Percentiles rank a stretch among this genome's conserved stretches.
Conservation (phyloP, 2,888 invertebrate species). For the Scaeva pyrastri region DNA sequence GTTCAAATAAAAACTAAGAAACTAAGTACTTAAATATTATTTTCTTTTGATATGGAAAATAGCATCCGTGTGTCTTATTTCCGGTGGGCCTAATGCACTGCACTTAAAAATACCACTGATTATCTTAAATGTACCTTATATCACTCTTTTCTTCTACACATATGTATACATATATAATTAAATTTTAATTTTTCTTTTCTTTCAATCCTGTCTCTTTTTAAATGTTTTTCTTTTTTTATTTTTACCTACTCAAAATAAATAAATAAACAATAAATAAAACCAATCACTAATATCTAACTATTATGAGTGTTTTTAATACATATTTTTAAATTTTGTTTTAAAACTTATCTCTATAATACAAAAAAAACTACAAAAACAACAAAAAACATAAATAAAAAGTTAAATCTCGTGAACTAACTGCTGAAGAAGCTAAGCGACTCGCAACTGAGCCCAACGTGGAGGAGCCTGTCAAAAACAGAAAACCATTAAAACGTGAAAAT, state of each 20-base stretch:
- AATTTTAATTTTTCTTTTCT: constrained; percentile 7
- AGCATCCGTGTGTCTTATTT: background rate
- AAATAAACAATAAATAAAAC: background rate
- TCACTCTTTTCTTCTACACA: constrained; percentile 29
- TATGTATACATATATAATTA: constrained; percentile 13
- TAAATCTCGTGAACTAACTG: constrained; percentile 87
- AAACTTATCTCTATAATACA: constrained; percentile 4
- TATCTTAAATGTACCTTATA: background rate
- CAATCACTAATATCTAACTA: constrained; percentile 53
- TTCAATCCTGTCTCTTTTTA: constrained; percentile 30
- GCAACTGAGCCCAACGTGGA: constrained; percentile 86
- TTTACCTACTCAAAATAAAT: constrained; percentile 29
- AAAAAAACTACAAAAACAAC: constrained; percentile 11
- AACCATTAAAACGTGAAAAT: constrained; percentile 86
- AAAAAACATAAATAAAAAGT: constrained; percentile 77
- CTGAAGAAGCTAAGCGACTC: constrained; percentile 86
- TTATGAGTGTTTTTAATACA: constrained; percentile 32
- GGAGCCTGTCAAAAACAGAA: constrained; percentile 86
- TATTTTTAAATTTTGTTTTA: constrained; percentile 1
- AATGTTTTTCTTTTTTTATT: constrained; percentile 45
- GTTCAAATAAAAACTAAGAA: too few relatives aligned
- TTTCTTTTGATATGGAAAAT: background rate
- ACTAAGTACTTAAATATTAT: background rate
- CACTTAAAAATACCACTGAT: background rate
- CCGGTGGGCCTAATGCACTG: background rate